A percentile compares a stretch with the other conserved stretches of the same genome.
phyloP scores from a whole-genome alignment of 2,797 vertebrate genomes.

The Apodemus agrarius region DNA sequence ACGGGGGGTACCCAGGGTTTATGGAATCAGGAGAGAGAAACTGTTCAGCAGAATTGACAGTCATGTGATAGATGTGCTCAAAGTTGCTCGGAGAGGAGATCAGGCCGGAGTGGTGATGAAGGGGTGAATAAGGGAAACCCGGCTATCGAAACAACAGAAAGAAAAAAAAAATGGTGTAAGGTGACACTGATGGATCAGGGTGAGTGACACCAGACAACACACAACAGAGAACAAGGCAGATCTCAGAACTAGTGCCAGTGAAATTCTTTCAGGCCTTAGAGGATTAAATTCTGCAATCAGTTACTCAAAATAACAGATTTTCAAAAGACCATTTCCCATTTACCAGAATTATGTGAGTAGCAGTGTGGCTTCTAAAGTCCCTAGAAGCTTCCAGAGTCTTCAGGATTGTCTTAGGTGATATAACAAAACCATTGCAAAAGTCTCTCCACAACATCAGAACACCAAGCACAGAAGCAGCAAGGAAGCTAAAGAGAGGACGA shows the following conservation, averaged over 20 bases:
- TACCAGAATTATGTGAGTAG: neutral
- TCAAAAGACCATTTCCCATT: neutral
- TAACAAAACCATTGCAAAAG: conserved; percentile 55
- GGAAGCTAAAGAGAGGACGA: conserved; percentile 24
- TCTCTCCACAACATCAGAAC: neutral
- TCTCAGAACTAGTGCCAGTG: conserved; percentile 59
- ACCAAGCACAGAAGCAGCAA: conserved; percentile 37
- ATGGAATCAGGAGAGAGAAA: conserved; percentile 91
- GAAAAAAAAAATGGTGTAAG: conserved; percentile 82
- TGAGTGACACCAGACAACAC: conserved; percentile 75
- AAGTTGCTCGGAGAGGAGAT: conserved; percentile 94
- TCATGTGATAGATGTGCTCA: conserved; percentile 95
- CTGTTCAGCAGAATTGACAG: conserved; percentile 92
- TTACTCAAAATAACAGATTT: conserved; percentile 12
- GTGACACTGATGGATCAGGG: conserved; percentile 67
- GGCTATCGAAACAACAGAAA: conserved; percentile 89
- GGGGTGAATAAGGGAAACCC: conserved; percentile 88
- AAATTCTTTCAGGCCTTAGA: conserved; percentile 69
- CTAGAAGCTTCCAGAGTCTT: conserved; percentile 14
- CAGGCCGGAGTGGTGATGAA: conserved; percentile 89
- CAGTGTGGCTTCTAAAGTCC: conserved; percentile 40
- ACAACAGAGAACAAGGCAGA: conserved; percentile 53
- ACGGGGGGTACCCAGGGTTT: conserved; percentile 87
- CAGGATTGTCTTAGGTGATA: neutral
- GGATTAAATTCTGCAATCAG: conserved; percentile 52